Evolutionary conservation across 2,888 invertebrate species (phyloP).

Genomic region (Liposcelis brunnea): DNA sequence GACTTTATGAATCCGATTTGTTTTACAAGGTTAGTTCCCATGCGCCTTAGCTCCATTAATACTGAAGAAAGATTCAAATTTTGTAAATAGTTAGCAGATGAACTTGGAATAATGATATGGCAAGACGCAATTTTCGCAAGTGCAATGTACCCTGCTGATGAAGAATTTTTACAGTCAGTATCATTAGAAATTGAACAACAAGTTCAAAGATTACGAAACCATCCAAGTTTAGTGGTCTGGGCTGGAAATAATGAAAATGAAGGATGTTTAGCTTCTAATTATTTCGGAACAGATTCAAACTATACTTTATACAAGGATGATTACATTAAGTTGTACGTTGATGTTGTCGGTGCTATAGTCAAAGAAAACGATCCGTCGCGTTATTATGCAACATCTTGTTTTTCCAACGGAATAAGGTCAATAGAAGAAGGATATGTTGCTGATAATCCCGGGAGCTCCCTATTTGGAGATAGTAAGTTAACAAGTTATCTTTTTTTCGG

Average conservation of each 20-base stretch:
- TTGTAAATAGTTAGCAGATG: conserved; percentile 56
- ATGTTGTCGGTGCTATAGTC: conserved; percentile 50
- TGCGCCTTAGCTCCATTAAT: no score
- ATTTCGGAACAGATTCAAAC: conserved; percentile 31
- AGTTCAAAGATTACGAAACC: conserved; percentile 62
- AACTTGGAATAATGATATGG: conserved; percentile 85
- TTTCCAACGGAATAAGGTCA: conserved; percentile 66
- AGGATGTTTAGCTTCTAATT: conserved; percentile 31
- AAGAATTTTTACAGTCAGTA: conserved; percentile 55
- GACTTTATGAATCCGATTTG: conserved; percentile 75
- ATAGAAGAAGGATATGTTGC: conserved; percentile 62
- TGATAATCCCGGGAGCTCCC: conserved; percentile 52
- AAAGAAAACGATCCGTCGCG: conserved; percentile 41
- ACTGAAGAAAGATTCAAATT: no score
- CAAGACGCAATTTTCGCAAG: conserved; percentile 97
- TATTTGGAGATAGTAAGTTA: conserved; percentile 69
- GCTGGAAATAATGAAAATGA: conserved; percentile 97
- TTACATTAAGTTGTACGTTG: conserved; percentile 67
- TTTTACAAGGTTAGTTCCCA: conserved; percentile 64
- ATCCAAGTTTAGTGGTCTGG: conserved; percentile 76
- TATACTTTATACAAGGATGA: conserved; percentile 46
- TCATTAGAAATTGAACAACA: conserved; percentile 61
- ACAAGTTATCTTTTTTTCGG: no score
- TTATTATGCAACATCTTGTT: conserved; percentile 72
- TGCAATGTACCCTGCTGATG: conserved; percentile 72